Conservation (phyloP, 1,140 invertebrate genomes). For the Trichonephila clavipes region DNA sequence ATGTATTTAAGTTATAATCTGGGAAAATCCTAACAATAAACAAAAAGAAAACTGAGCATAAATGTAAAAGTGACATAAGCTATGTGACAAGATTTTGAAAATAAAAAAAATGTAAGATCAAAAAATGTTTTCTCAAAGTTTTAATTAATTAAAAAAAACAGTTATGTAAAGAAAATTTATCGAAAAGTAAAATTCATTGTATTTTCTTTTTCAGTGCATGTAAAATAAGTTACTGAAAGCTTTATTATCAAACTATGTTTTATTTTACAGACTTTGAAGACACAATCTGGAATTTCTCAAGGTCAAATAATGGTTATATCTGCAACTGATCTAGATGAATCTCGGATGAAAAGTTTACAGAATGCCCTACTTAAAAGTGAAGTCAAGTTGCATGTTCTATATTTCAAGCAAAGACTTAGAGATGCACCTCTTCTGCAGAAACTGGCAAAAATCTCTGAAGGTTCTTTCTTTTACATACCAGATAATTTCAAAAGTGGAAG, state of each 20-base stretch:
- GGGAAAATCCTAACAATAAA: no score
- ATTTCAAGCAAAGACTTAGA: slow-evolving; percentile 29
- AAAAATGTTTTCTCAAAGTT: no score
- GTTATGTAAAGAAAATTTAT: no score
- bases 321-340: slow-evolving; percentile 47
- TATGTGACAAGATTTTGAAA: no score
- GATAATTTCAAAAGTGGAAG: slow-evolving; percentile 7
- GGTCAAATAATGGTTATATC: slow-evolving; percentile 45
- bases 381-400: slow-evolving; percentile 21
- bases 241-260: background rate
- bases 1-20: no score
- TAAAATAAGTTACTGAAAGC: no score
- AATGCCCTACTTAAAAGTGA: background rate
- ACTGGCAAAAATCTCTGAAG: background rate
- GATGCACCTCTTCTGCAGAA: slow-evolving; percentile 36
- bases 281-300: background rate
- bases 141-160: no score
- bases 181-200: no score
- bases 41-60: no score
- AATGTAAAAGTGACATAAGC: no score
- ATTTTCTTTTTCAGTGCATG: no score
- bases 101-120: no score
- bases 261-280: slow-evolving; percentile 50
- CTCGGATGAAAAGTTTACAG: background rate
- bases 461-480: slow-evolving; percentile 52